Conservation (phyloP, 2,888 invertebrate genomes). For the Lithodes maja region DNA sequence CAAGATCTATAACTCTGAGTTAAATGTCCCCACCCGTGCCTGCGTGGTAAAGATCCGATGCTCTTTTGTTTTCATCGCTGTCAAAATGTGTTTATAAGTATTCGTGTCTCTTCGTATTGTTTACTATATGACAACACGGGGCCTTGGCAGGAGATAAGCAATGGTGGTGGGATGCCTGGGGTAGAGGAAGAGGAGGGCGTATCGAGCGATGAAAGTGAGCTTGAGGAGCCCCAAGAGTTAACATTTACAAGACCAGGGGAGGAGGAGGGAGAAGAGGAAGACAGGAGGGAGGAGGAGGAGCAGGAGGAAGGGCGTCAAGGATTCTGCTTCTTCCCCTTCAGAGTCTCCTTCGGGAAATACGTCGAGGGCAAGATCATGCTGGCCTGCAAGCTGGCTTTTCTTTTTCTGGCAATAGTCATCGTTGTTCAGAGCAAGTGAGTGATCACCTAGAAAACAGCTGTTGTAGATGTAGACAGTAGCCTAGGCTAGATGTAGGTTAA, state of each 20-base stretch:
- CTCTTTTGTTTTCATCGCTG: slow-evolving; percentile 25
- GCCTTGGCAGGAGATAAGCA: slow-evolving; percentile 24
- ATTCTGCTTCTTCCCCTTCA: neutral
- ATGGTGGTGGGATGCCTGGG: slow-evolving; percentile 62
- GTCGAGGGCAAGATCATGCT: slow-evolving; percentile 33
- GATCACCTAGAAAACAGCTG: neutral
- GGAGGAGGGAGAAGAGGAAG: neutral
- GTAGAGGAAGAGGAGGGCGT: slow-evolving; percentile 46
- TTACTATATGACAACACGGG: slow-evolving; percentile 45
- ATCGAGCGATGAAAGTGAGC: slow-evolving; percentile 20
- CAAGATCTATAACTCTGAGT: neutral
- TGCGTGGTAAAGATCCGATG: neutral
- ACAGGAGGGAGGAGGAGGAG: slow-evolving; percentile 18
- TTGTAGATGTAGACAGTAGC: neutral
- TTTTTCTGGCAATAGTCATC: slow-evolving; percentile 30
- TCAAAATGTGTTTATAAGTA: neutral
- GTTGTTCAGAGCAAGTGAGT: slow-evolving; percentile 51
- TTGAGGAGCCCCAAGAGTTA: neutral
- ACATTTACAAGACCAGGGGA: neutral
- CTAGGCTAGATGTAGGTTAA: neutral
- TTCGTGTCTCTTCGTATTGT: slow-evolving; percentile 12
- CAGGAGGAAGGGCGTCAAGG: neutral
- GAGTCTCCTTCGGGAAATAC: neutral
- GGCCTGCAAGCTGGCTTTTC: slow-evolving; percentile 29
- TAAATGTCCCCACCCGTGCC: too few species aligned